phyloP scores from a whole-genome alignment of 2,113 vertebrate genomes.

The Menidia beryllina region DNA sequence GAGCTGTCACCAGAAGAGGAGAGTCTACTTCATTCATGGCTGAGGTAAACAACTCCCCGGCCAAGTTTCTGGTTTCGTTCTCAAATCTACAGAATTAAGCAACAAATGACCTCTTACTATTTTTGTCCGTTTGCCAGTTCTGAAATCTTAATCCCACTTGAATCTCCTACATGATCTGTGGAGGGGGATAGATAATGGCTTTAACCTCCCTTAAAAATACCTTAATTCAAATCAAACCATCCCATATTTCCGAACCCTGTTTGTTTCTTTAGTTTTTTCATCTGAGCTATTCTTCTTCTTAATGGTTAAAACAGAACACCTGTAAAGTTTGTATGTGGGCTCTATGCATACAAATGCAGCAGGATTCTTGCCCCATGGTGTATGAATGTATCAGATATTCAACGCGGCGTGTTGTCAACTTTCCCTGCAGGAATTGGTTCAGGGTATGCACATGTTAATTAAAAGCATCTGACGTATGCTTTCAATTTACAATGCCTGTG shows the following conservation, averaged over 20 bases:
- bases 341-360: not conserved
- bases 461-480: too few relatives aligned
- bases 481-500: too few relatives aligned
- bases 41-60: slow-evolving; percentile 38
- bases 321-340: not conserved
- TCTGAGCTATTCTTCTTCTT: not conserved
- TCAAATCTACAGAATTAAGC: slow-evolving; percentile 21
- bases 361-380: too few relatives aligned
- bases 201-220: slow-evolving; percentile 6
- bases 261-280: too few relatives aligned
- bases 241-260: not conserved
- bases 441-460: not conserved
- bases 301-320: not conserved
- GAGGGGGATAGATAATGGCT: slow-evolving; percentile 12
- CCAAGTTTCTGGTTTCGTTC: slow-evolving; percentile 47
- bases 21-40: slow-evolving; percentile 33
- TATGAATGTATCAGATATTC: not conserved
- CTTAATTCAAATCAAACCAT: not conserved
- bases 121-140: slow-evolving; percentile 22
- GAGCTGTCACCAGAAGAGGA: slow-evolving; percentile 44
- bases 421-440: not conserved
- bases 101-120: slow-evolving; percentile 16
- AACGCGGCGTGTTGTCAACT: not conserved
- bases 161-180: slow-evolving; percentile 16
- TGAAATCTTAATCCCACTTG: slow-evolving; percentile 19